Conservation (phyloP, 2,888 invertebrate genomes). For the Entomobrya proxima region DNA sequence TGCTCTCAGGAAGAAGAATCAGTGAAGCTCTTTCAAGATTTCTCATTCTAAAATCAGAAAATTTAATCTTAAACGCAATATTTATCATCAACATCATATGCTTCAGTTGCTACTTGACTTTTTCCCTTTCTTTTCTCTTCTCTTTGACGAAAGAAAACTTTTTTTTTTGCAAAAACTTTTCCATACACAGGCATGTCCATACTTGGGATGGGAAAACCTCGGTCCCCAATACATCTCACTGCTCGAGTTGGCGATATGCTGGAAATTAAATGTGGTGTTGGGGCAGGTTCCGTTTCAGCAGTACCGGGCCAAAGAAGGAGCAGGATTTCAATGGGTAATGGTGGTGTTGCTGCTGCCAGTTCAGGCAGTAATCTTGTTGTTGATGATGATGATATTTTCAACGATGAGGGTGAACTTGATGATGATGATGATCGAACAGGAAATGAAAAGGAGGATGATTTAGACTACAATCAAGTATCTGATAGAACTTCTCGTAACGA, state of each 20-base stretch:
- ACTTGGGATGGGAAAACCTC: conserved; percentile 80
- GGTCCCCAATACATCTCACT: conserved; percentile 82
- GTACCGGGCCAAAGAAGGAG: conserved; percentile 37
- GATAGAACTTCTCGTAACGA: neutral
- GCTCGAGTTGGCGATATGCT: conserved; percentile 86
- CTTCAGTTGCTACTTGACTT: conserved; percentile 6
- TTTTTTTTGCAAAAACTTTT: conserved; percentile 29
- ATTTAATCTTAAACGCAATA: conserved; percentile 51
- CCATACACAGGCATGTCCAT: conserved; percentile 83
- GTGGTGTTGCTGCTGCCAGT: conserved; percentile 84
- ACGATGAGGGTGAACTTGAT: conserved; percentile 77
- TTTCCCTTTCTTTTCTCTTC: conserved; percentile 9
- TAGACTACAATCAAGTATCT: conserved; percentile 44
- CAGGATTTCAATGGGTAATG: conserved; percentile 75
- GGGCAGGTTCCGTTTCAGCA: conserved; percentile 56
- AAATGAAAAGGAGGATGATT: conserved; percentile 60
- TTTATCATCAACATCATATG: conserved; percentile 56
- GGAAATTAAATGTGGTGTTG: conserved; percentile 85
- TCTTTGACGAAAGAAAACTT: conserved; percentile 16
- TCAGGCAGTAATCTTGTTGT: conserved; percentile 79
- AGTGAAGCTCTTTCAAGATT: neutral
- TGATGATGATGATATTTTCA: conserved; percentile 82
- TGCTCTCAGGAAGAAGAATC: neutral
- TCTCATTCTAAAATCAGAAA: conserved; percentile 40
- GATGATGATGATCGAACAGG: conserved; percentile 78